Evolutionary conservation across 2,888 invertebrate genomes (phyloP).

Genomic region (Aphodius granarius): DNA sequence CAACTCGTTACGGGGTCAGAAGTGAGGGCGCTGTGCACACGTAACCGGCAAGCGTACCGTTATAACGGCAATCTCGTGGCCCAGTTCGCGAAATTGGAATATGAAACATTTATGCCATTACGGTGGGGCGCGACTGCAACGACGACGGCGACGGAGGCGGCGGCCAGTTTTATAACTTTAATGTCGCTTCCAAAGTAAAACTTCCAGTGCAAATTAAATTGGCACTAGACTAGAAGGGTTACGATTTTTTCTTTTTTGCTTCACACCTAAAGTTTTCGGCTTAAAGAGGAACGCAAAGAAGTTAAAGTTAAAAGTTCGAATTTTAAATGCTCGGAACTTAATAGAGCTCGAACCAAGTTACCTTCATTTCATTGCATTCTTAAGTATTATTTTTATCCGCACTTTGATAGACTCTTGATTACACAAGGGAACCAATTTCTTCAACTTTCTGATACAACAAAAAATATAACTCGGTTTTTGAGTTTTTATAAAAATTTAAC

Average conservation of each 20-base stretch:
- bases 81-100: constrained; percentile 5
- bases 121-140: neutral
- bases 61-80: neutral
- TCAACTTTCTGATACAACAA: too few species aligned
- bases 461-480: too few species aligned
- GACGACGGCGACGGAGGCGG: neutral
- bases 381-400: too few species aligned
- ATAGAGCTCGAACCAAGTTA: neutral
- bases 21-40: neutral
- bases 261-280: neutral
- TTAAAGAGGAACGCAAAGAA: neutral
- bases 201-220: constrained; percentile 13
- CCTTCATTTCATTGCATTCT: neutral
- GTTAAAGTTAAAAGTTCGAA: neutral
- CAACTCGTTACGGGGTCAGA: neutral
- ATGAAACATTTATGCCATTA: constrained; percentile 10
- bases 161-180: constrained; percentile 11
- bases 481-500: too few species aligned
- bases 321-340: neutral
- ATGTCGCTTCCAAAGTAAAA: neutral
- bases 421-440: too few species aligned
- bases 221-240: neutral
- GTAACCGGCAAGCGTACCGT: neutral
- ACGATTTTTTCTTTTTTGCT: neutral
- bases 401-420: too few species aligned